Evolutionary conservation across 1,140 invertebrate species (phyloP), one percentile per base, ranked within the genome.

Genomic region (Calosoma granatense): DNA sequence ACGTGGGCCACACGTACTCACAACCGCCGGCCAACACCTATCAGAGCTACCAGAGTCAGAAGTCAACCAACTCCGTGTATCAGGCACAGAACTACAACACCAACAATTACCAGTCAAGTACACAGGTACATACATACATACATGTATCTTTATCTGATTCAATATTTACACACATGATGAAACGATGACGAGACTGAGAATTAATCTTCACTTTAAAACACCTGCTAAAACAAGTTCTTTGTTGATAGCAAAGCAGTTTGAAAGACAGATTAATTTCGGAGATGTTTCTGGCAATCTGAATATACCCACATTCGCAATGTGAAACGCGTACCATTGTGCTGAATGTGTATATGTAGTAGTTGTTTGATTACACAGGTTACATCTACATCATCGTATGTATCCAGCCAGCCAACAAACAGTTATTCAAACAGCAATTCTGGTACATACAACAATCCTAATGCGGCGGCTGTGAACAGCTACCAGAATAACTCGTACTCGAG

Each of bases 361-460:
- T n/a, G n/a, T n/a, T n/a, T n/a, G n/a, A n/a, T 15, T 19, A 60
- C 59, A 26, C 55, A 66, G 64, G 63, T 64, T 21, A 67, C 67
- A 1, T 57, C 65, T 30, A 69, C 63, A 62, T 67, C 63, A 61
- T 67, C 67, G 56, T 70, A 68, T 52, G 62, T 60, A 30, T 58
- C 65, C 2, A 65, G 63, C 53, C 68, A 64, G 55, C 58, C 59
- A 9, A 65, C 52, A 30, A 69, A 61, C 56, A 66, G 58, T 59
- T 70, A 69, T 57, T 62, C 61, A 14, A 71, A 61, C 56, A 68
- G 60, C 59, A 65, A 68, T 51, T 54, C 61, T 9, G 56, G 60
- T 1, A 47, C 58, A 9, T 65, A 65, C 22, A 66, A 60, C 55
- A 47, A 61, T 9, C 60, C 56, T 2, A 65, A 54, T 56, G 59